A percentile compares a stretch with the other conserved stretches of the same genome.
Conservation (phyloP, 2,113 vertebrate genomes). For the Calonectris borealis region DNA sequence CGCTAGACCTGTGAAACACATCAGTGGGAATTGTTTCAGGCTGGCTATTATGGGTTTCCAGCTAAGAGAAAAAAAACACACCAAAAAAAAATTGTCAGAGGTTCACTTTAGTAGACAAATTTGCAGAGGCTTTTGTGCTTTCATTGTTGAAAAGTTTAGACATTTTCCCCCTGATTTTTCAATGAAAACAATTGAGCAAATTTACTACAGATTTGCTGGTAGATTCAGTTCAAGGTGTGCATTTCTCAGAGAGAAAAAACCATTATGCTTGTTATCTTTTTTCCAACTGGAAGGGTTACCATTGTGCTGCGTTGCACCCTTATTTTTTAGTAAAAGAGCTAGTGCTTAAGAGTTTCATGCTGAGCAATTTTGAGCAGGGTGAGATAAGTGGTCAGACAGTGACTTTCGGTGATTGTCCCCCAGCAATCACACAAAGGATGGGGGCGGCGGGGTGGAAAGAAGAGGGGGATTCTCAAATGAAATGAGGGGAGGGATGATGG, state of each 20-base stretch:
- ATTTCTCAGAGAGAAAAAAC: not conserved
- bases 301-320: not conserved
- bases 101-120: not conserved
- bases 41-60: not conserved
- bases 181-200: not conserved
- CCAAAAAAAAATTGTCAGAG: not conserved
- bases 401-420: not conserved
- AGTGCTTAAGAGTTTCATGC: not conserved
- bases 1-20: not conserved
- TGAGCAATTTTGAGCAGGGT: not conserved
- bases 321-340: not conserved
- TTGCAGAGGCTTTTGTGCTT: not conserved
- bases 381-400: not conserved
- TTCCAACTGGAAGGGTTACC: not conserved
- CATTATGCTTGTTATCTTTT: not conserved
- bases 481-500: not conserved
- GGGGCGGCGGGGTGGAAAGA: fast-evolving
- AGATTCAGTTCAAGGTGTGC: not conserved
- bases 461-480: not conserved
- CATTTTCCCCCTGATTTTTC: not conserved
- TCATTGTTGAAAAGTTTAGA: not conserved
- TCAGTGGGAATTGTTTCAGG: not conserved
- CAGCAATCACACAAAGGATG: not conserved
- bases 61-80: not conserved
- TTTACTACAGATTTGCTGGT: not conserved